Evolutionary conservation across 1,140 invertebrate species (phyloP), one percentile per base, ranked within the genome.

Genomic region (Eufriesea mexicana): DNA sequence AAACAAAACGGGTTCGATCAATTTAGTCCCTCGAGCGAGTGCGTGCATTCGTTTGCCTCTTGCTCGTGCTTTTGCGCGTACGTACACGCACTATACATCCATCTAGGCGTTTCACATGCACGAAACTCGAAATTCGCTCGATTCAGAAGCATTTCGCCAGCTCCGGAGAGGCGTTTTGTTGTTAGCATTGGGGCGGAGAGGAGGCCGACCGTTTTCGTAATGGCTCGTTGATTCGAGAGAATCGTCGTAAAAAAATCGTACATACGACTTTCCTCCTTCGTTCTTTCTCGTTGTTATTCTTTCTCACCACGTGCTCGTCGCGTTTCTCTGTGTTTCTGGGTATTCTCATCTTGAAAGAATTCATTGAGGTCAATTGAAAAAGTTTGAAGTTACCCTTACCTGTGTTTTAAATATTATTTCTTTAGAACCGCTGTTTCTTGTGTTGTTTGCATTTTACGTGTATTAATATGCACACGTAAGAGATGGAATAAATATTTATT

Each of bases 161-260:
- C 89, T 79, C 86, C 86, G 28, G 84, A 89, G 84, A 94, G 94
- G 94, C 94, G 94, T 94, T 94, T 94, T 94, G 93, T 94, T 94
- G 93, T 93, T 89, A 81, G 87, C 85, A 89, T 79, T 86, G 85
- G 91, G 94, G 93, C 93, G 93, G 93, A 90, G 89, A 93, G 92
- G 85, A 92, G 94, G 92, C 89, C 90, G 93, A 90, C 86, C 92
- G 92, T 92, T 94, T 94, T 91, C 89, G 85, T 91, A 91, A 91
- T 92, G 91, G 92, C 89, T 94, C 92, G 92, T 84, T 93, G 91
- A 90, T 91, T 92, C 89, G 90, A 92, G 90, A 92, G 81, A 93
- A 94, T 94, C 81, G 89, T 16, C 23, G 35, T 67, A 51, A 49
- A 61, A 73, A 51, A 68, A 75, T 64, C 70, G 16, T 28, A 20